phyloP scores from a whole-genome alignment of 2,888 invertebrate genomes.

The Hirtodrosophila cameraria region DNA sequence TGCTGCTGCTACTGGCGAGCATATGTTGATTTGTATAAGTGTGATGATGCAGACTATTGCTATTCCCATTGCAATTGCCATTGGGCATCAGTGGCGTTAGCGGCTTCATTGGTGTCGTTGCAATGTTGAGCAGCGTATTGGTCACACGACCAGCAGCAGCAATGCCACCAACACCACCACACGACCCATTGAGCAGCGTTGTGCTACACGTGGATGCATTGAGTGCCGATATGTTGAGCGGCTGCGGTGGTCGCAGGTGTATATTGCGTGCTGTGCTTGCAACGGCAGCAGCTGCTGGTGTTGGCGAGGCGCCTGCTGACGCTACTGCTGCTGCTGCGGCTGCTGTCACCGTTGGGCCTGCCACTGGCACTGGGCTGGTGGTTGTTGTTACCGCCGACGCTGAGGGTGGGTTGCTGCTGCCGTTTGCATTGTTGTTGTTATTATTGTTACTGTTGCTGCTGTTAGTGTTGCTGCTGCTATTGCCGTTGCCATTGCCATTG shows the following conservation, averaged over 20 bases:
- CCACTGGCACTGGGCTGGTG: conserved; percentile 3
- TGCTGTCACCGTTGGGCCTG: conserved; percentile 4
- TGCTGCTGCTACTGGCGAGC: conserved; percentile 64
- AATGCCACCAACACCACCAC: neutral
- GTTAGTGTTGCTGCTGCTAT: conserved; percentile 7
- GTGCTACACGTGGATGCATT: conserved; percentile 66
- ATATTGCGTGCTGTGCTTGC: conserved; percentile 80
- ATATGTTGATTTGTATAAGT: conserved; percentile 81
- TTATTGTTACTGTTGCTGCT: conserved; percentile 11
- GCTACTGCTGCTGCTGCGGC: conserved; percentile 22
- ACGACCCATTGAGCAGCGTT: conserved; percentile 51
- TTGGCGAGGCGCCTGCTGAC: conserved; percentile 41
- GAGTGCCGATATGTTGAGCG: conserved; percentile 88
- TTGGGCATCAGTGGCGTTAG: conserved; percentile 74
- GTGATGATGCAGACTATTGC: conserved; percentile 74
- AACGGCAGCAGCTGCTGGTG: conserved; percentile 72
- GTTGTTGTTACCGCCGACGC: conserved; percentile 37
- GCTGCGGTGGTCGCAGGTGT: conserved; percentile 85
- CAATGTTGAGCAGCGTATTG: conserved; percentile 64
- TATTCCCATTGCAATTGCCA: conserved; percentile 55
- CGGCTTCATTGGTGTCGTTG: conserved; percentile 74
- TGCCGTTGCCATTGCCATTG: conserved; percentile 5
- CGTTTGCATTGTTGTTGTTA: conserved; percentile 24
- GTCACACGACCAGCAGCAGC: conserved; percentile 83
- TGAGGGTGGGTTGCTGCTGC: conserved; percentile 44